Evolutionary conservation across 2,113 vertebrate species (phyloP).

Genomic region (Daubentonia madagascariensis): DNA sequence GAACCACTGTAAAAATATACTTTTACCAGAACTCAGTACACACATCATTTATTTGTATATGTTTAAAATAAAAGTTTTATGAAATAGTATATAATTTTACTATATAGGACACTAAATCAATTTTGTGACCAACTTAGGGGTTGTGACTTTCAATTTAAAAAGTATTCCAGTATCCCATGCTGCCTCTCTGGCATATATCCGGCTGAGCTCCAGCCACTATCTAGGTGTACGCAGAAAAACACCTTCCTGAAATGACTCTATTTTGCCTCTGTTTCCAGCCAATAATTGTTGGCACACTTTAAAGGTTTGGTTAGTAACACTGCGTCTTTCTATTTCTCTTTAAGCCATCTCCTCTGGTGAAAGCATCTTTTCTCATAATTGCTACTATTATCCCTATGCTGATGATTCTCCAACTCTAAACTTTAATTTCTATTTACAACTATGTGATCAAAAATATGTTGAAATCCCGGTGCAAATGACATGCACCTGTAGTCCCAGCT

Average conservation of each 20-base stretch:
- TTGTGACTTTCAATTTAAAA: not conserved
- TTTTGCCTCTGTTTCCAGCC: not conserved
- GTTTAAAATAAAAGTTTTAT: not conserved
- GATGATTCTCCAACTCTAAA: not conserved
- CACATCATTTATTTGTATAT: not conserved
- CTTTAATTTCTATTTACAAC: not conserved
- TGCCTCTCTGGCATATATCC: not conserved
- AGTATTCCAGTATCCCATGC: not conserved
- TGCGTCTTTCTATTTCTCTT: not conserved
- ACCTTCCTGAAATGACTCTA: not conserved
- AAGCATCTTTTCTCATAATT: not conserved
- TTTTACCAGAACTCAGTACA: not conserved
- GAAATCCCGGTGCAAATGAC: not conserved
- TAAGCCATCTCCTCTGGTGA: not conserved
- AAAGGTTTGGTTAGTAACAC: not conserved
- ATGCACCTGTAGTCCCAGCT: not conserved
- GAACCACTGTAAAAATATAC: not conserved
- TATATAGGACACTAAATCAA: not conserved
- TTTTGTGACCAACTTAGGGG: not conserved
- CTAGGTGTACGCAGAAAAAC: not conserved
- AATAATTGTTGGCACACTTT: not conserved
- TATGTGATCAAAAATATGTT: not conserved
- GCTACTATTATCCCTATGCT: not conserved
- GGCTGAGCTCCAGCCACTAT: not conserved
- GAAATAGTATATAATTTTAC: not conserved